phyloP scores from a whole-genome alignment of 2,888 invertebrate species.

The Myopa tessellatipennis region DNA sequence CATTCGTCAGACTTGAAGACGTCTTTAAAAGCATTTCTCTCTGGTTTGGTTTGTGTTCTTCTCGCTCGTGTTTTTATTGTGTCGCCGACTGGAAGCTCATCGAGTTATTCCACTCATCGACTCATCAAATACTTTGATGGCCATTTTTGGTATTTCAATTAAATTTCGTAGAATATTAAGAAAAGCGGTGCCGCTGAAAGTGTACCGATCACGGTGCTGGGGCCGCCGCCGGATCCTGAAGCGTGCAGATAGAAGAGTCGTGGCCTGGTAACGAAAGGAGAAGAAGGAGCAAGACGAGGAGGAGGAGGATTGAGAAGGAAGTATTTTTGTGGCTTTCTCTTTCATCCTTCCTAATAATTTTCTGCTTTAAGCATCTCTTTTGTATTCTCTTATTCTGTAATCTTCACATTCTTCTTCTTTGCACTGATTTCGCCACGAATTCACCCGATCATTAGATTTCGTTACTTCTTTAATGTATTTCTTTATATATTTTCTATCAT shows the following conservation, averaged over 20 bases:
- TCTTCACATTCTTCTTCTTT: no score
- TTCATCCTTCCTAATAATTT: no score
- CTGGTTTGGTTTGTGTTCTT: not conserved
- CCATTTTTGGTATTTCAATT: constrained; percentile 67
- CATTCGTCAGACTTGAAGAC: constrained; percentile 50
- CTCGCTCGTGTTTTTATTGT: not conserved
- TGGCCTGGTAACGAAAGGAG: constrained; percentile 50
- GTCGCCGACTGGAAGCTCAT: not conserved
- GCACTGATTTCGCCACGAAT: no score
- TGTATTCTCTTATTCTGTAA: no score
- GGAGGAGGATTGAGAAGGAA: no score
- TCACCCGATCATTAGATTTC: no score
- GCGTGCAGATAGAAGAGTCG: not conserved
- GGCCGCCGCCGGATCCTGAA: not conserved
- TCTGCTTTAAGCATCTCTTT: no score
- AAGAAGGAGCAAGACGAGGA: no score
- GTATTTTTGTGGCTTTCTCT: no score
- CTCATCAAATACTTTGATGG: constrained; percentile 46
- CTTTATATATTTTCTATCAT: no score
- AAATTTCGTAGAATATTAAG: constrained; percentile 54
- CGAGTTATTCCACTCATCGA: constrained; percentile 2
- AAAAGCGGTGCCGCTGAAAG: constrained; percentile 16
- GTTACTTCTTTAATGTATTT: no score
- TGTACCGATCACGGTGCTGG: not conserved
- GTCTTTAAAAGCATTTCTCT: constrained; percentile 47